phyloP scores from a whole-genome alignment of 2,113 vertebrate genomes.

The Tyto alba region DNA sequence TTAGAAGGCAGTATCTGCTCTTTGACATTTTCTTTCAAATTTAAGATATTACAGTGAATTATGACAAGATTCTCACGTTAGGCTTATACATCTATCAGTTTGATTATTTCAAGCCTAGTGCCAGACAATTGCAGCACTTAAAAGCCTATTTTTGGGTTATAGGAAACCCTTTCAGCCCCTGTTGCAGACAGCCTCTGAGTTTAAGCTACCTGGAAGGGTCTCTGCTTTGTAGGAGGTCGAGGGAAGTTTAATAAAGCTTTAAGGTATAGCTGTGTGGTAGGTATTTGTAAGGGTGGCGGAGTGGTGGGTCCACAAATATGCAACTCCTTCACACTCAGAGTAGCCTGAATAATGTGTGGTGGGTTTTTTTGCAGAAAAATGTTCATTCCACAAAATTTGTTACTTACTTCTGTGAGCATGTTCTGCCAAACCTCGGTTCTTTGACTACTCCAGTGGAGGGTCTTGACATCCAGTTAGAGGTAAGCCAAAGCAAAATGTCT shows the following conservation, averaged over 20 bases:
- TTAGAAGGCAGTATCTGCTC: not conserved
- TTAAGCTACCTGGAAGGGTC: not conserved
- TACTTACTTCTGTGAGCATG: conserved; percentile 95
- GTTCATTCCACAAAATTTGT: conserved; percentile 98
- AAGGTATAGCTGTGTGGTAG: not conserved
- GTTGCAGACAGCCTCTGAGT: not conserved
- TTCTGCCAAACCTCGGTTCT: conserved; percentile 89
- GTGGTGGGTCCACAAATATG: not conserved
- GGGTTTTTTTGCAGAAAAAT: conserved; percentile 89
- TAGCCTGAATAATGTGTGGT: not conserved
- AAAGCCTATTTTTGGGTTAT: not conserved
- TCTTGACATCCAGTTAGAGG: conserved; percentile 96
- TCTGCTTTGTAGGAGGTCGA: not conserved
- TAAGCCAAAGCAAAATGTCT: conserved; percentile 58
- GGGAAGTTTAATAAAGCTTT: not conserved
- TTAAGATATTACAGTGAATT: not conserved
- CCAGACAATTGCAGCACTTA: not conserved
- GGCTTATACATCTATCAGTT: not conserved
- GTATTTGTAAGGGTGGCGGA: not conserved
- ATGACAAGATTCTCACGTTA: not conserved
- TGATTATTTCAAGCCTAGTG: not conserved
- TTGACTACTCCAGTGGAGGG: conserved; percentile 91
- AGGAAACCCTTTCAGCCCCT: not conserved
- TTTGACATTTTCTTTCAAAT: not conserved
- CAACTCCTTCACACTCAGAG: not conserved